These are phyloP conservation scores for Edolisoma coerulescens DNA, from an alignment of 2,113 vertebrate species.

Conservation along the genomic window DNA sequence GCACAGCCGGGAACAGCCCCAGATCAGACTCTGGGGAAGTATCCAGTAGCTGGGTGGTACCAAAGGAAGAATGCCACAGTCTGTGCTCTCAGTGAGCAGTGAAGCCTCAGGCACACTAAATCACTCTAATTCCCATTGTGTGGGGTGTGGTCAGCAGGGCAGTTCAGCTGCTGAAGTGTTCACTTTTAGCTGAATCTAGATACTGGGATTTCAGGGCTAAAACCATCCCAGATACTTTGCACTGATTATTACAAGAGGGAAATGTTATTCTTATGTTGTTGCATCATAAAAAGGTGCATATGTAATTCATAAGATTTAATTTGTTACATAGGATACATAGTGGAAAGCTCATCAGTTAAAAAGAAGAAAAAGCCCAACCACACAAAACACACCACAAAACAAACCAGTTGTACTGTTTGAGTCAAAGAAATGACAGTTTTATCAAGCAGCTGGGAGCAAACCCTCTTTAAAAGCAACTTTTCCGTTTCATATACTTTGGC, in stretches of 20 bases:
- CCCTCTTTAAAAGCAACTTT: not conserved
- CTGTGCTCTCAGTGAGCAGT: not conserved
- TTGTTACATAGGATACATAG: not conserved
- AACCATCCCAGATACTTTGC: not conserved
- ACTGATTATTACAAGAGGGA: not conserved
- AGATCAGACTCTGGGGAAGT: slow-evolving; percentile 28
- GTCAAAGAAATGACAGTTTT: not conserved
- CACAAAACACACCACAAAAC: not conserved
- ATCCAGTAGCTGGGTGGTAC: slow-evolving; percentile 21
- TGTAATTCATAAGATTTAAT: not conserved
- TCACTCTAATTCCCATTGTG: slow-evolving; percentile 5
- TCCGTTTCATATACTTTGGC: not conserved
- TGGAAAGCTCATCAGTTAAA: not conserved
- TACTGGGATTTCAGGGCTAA: not conserved
- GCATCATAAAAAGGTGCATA: not conserved
- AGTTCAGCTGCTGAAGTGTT: not conserved
- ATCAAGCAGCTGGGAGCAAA: not conserved
- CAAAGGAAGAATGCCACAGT: not conserved
- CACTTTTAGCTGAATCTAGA: not conserved
- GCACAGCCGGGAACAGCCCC: too few species aligned
- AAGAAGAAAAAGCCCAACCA: not conserved
- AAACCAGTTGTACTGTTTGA: not conserved
- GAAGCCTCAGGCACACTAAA: slow-evolving; percentile 32
- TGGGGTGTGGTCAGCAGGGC: not conserved
- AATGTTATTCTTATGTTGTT: not conserved